Conservation (phyloP, 2,113 vertebrate genomes). For the Mesembrinibis cayennensis region DNA sequence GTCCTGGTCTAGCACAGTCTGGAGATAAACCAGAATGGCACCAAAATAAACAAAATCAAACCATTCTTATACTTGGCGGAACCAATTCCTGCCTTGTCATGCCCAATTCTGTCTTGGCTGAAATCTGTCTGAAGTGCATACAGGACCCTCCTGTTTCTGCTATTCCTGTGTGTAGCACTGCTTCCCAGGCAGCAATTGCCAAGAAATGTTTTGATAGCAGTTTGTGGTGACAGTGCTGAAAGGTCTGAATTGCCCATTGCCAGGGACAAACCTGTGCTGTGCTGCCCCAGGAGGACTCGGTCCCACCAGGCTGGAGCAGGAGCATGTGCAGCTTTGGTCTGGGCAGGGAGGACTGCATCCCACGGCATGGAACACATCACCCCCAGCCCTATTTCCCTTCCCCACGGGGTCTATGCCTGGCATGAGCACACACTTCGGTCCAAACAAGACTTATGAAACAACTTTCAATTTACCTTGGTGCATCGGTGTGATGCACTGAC, state of each 20-base stretch:
- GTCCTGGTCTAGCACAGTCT: background rate
- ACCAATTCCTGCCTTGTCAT: background rate
- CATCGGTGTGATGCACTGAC: background rate
- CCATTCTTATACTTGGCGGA: background rate
- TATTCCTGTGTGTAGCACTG: rapidly evolving
- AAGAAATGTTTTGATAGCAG: background rate
- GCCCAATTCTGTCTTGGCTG: background rate
- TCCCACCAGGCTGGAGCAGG: background rate
- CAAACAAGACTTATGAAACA: background rate
- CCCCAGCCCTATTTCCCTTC: background rate
- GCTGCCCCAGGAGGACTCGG: background rate
- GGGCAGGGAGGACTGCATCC: background rate
- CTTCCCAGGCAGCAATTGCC: background rate
- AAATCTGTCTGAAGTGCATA: rapidly evolving
- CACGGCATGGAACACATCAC: background rate
- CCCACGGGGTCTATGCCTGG: background rate
- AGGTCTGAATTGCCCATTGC: background rate
- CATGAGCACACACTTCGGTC: background rate
- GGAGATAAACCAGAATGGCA: background rate
- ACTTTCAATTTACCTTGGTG: background rate
- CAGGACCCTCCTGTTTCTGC: background rate
- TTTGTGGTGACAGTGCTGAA: background rate
- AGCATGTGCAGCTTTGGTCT: background rate
- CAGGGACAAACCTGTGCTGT: background rate
- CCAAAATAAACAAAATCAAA: background rate